phyloP scores from a whole-genome alignment of 1,140 invertebrate genomes.

The Rhyacophila brunnea region DNA sequence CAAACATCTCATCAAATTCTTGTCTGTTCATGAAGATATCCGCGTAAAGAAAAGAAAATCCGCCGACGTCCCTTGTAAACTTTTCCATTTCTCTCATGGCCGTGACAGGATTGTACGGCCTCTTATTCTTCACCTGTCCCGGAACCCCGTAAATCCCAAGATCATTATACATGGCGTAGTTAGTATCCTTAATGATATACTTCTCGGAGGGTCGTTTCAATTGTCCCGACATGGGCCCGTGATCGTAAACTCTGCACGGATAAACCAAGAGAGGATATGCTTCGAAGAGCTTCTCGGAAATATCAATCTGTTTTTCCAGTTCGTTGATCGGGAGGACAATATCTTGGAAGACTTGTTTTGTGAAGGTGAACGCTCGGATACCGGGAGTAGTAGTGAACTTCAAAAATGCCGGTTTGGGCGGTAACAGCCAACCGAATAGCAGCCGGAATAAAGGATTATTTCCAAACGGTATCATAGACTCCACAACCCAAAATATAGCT shows the following conservation, averaged over 20 bases:
- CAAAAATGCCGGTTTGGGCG: constrained; percentile 78
- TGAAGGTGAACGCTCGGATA: constrained; percentile 76
- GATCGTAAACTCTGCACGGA: constrained; percentile 70
- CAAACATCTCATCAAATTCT: constrained; percentile 82
- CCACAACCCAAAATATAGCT: constrained; percentile 79
- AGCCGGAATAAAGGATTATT: constrained; percentile 74
- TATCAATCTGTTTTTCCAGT: constrained; percentile 63
- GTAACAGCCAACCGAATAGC: constrained; percentile 76
- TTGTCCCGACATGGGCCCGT: constrained; percentile 72
- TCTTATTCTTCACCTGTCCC: constrained; percentile 61
- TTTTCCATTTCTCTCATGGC: constrained; percentile 53
- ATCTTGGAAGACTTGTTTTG: constrained; percentile 81
- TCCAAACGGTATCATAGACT: constrained; percentile 86
- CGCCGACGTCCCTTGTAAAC: constrained; percentile 61
- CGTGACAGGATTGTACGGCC: constrained; percentile 49
- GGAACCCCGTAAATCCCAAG: constrained; percentile 81
- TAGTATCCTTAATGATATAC: constrained; percentile 60
- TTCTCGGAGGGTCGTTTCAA: constrained; percentile 54
- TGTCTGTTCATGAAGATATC: constrained; percentile 81
- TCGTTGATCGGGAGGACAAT: constrained; percentile 75
- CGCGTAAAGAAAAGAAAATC: constrained; percentile 68
- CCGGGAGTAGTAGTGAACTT: constrained; percentile 79
- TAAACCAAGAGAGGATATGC: constrained; percentile 83
- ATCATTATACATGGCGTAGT: constrained; percentile 71
- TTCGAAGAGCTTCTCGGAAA: constrained; percentile 67